These are phyloP conservation scores for Tetramorium alpestre DNA, from an alignment of 1,140 invertebrate genomes.

Conservation along the genomic window DNA sequence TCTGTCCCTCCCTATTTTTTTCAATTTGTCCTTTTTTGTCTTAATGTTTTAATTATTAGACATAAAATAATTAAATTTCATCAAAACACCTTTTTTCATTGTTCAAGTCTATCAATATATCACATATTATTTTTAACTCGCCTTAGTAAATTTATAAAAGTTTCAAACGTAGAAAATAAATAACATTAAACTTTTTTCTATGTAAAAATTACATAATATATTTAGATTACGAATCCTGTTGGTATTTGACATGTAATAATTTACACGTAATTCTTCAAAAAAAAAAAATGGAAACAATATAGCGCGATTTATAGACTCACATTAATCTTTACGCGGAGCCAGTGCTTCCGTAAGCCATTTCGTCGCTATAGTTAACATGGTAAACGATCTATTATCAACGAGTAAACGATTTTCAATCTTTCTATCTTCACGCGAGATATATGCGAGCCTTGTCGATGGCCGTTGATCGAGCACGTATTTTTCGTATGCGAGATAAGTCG, in stretches of 20 bases:
- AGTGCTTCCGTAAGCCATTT: conserved; percentile 35
- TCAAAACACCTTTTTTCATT: not conserved
- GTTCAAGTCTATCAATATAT: not conserved
- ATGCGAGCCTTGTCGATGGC: not conserved
- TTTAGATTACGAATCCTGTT: not conserved
- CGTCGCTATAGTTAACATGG: conserved; percentile 28
- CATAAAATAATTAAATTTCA: not conserved
- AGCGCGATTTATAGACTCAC: conserved; percentile 28
- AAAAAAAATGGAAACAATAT: conserved; percentile 34
- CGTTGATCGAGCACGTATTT: conserved; percentile 57
- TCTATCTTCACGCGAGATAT: not conserved
- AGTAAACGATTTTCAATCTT: conserved; percentile 53
- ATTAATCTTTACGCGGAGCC: conserved; percentile 41
- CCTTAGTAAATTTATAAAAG: not conserved
- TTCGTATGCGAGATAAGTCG: conserved; percentile 55
- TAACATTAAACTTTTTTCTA: conserved; percentile 71
- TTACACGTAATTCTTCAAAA: conserved; percentile 29
- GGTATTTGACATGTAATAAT: conserved; percentile 23
- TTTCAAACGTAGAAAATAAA: not conserved
- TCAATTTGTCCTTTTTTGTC: not conserved
- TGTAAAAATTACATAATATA: not conserved
- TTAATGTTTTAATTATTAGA: not conserved
- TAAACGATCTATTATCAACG: conserved; percentile 58
- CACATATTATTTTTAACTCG: not conserved
- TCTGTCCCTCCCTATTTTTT: not conserved